phyloP scores from a whole-genome alignment of 2,888 invertebrate genomes.

The Colostygia pectinataria region DNA sequence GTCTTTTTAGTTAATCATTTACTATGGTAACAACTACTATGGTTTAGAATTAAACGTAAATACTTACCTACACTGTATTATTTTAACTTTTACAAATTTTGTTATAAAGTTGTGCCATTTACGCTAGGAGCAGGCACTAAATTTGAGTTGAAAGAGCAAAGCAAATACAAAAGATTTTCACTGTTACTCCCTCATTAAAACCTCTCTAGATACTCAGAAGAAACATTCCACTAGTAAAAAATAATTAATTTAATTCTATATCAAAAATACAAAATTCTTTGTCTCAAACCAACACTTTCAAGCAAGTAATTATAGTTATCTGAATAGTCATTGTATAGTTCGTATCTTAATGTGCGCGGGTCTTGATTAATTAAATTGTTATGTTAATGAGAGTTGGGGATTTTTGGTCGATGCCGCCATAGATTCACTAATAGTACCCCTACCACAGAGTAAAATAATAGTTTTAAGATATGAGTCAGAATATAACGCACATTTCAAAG shows the following conservation, averaged over 20 bases:
- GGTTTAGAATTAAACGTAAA: no score
- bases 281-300: conserved; percentile 18
- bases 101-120: no score
- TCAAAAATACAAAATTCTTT: conserved; percentile 20
- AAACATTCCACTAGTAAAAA: no score
- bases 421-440: conserved; percentile 3
- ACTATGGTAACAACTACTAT: no score
- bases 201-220: no score
- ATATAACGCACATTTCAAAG: background rate
- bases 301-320: conserved; percentile 27
- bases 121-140: no score
- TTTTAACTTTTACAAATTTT: no score
- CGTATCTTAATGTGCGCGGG: conserved; percentile 49
- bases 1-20: no score
- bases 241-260: background rate
- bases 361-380: conserved; percentile 75
- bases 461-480: conserved; percentile 10
- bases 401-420: conserved; percentile 58
- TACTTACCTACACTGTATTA: no score
- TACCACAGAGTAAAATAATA: conserved; percentile 2
- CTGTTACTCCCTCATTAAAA: no score
- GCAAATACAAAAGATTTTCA: no score
- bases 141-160: no score
- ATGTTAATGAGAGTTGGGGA: conserved; percentile 65
- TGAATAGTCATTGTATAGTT: conserved; percentile 41